These are phyloP conservation scores for Tiaroga cobitis DNA, from an alignment of 2,797 vertebrate genomes.

Conservation along the genomic window DNA sequence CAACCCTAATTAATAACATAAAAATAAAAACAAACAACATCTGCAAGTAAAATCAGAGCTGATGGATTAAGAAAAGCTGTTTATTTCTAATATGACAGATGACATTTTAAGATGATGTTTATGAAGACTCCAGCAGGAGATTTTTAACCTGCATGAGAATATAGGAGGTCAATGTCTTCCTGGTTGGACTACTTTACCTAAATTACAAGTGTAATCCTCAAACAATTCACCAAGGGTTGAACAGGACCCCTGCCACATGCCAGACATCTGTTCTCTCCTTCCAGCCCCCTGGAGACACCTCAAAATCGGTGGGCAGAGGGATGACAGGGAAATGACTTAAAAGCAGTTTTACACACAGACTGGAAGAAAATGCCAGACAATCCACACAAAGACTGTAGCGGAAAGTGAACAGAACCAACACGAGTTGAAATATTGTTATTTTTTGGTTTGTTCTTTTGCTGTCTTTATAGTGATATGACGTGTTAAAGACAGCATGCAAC, in stretches of 20 bases:
- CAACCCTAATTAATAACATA: conserved; percentile 21
- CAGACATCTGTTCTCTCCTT: conserved; percentile 50
- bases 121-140: conserved; percentile 24
- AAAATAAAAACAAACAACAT: conserved; percentile 33
- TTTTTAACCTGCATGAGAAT: conserved; percentile 15
- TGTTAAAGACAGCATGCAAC: conserved; percentile 1
- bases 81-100: conserved; percentile 24
- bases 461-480: conserved; percentile 8
- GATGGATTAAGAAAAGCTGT: neutral
- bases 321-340: conserved; percentile 45
- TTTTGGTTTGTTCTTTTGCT: conserved; percentile 15
- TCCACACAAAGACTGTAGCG: conserved; percentile 24
- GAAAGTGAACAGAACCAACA: conserved; percentile 20
- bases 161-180: conserved; percentile 24
- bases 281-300: conserved; percentile 43
- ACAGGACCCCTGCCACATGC: conserved; percentile 41
- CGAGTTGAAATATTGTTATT: conserved; percentile 6
- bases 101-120: conserved; percentile 29
- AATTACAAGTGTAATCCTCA: conserved; percentile 55
- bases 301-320: conserved; percentile 35
- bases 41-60: conserved; percentile 14
- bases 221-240: conserved; percentile 35
- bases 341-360: conserved; percentile 33
- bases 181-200: conserved; percentile 30
- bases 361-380: conserved; percentile 40